Percentiles rank a stretch among this genome's conserved stretches.
Conservation (phyloP, 37 sponge, comb jelly and placozoan species). For the Diacarnus erythraeanus region DNA sequence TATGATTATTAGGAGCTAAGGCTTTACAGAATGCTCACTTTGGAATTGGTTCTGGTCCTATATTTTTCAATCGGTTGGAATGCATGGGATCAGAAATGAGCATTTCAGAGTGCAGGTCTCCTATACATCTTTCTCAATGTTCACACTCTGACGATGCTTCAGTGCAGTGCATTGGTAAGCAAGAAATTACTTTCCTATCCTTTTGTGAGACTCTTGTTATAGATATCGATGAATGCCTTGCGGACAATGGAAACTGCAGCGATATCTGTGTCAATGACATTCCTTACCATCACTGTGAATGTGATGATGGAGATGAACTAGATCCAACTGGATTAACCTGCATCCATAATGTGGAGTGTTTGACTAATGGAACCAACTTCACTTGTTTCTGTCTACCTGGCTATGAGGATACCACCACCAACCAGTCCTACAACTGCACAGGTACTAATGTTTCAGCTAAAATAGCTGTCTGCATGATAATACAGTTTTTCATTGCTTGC, state of each 20-base stretch:
- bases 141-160: slow-evolving; percentile 12
- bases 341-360: slow-evolving; percentile 16
- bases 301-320: slow-evolving; percentile 20
- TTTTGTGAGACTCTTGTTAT: background rate
- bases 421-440: slow-evolving; percentile 4
- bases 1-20: background rate
- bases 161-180: slow-evolving; percentile 17
- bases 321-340: slow-evolving; percentile 11
- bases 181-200: background rate
- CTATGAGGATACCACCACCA: slow-evolving; percentile 12
- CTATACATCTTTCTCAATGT: background rate
- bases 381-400: slow-evolving; percentile 28
- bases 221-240: slow-evolving; percentile 37
- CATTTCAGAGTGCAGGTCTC: slow-evolving; percentile 19
- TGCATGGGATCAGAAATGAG: slow-evolving; percentile 24
- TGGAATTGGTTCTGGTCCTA: slow-evolving; percentile 29
- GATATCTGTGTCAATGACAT: slow-evolving; percentile 34
- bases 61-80: slow-evolving; percentile 15
- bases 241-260: slow-evolving; percentile 16
- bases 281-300: slow-evolving; percentile 41
- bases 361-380: background rate
- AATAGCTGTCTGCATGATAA: background rate
- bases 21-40: background rate
- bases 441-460: slow-evolving; percentile 5
- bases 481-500: slow-evolving; percentile 2